Evolutionary conservation across 92 coral and sea anemone genomes (phyloP).

Genomic region (Phenganax stokvisi): DNA sequence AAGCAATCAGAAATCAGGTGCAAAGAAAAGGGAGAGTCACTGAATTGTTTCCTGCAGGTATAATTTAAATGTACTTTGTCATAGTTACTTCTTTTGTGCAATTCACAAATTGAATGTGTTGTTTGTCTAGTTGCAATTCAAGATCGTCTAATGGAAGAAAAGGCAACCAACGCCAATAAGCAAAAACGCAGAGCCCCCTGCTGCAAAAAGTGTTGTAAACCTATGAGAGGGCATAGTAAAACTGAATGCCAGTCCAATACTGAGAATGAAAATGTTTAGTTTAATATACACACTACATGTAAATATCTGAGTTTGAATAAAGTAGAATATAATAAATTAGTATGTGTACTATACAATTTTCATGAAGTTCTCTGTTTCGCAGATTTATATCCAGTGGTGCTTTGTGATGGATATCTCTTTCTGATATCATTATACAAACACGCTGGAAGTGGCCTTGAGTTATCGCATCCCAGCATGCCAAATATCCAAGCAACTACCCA

Average conservation of each 20-base stretch:
- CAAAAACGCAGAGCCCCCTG: slow-evolving; percentile 1
- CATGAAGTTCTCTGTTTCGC: too few relatives aligned
- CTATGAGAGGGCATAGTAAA: not conserved
- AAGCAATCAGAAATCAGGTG: slow-evolving; percentile 37
- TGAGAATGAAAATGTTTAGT: too few relatives aligned
- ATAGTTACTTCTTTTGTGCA: not conserved
- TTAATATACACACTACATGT: too few relatives aligned
- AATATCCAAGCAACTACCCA: slow-evolving; percentile 20
- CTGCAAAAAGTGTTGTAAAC: not conserved
- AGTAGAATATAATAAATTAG: too few relatives aligned
- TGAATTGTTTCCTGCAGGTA: slow-evolving; percentile 29
- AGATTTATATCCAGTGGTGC: too few relatives aligned
- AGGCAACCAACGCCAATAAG: not conserved
- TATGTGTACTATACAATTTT: too few relatives aligned
- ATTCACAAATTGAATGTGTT: not conserved
- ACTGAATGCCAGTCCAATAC: too few relatives aligned
- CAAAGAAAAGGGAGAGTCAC: slow-evolving; percentile 36
- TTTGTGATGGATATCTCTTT: slow-evolving; percentile 16
- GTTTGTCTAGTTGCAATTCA: not conserved
- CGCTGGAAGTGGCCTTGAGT: slow-evolving; percentile 48
- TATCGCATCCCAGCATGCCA: slow-evolving; percentile 49
- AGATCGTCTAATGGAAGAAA: not conserved
- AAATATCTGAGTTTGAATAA: too few relatives aligned
- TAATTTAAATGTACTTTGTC: slow-evolving; percentile 5
- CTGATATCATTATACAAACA: slow-evolving; percentile 47